Evolutionary conservation across 2,888 invertebrate species (phyloP), one percentile per base, ranked within the genome.

Genomic region (Ernsta delagoae): DNA sequence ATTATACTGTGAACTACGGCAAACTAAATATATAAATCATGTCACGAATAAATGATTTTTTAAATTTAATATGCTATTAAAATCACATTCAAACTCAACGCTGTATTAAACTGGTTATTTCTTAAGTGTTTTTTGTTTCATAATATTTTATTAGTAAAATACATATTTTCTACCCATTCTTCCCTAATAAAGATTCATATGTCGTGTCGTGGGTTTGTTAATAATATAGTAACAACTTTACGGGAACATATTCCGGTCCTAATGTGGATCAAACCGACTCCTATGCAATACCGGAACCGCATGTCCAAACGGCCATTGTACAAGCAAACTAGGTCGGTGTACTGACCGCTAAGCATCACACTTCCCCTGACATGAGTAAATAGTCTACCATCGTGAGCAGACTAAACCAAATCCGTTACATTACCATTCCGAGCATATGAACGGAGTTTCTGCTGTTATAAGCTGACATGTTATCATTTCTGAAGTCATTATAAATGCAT

Each of bases 401-500:
- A 45, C 56, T 34, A n/a, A n/a, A n/a, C n/a, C n/a, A 60, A 53
- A 34, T 54, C 69, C 63, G 63, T 63, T 69, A 63, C 59, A 63
- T n/a, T 41, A 16, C 41, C 63, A 63, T 69, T 63, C 50, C 59
- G 16, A 56, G 60, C 62, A 31, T 39, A 57, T 4, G 48, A 59
- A 63, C 7, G 69, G 63, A 69, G 63, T 69, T 50, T 62, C 24
- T 61, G 45, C 36, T 45, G 45, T 11, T 69, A 57, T 16, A 56
- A 41, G 50, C 69, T 43, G 59, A 64, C 63, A 69, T 64, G 69
- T 64, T 64, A 64, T 69, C 43, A 69, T 64, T 69, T 69, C 59
- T 69, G 48, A 50, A 59, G 59, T 64, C 59, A 64, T 64, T 69
- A 68, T 68, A 68, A 69, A 69, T 69, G 69, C 63, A 69, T 60